Percentiles rank a stretch among this genome's conserved stretches.
Evolutionary conservation across 2,113 vertebrate genomes (phyloP).

Genomic region (Misgurnus mizolepis): DNA sequence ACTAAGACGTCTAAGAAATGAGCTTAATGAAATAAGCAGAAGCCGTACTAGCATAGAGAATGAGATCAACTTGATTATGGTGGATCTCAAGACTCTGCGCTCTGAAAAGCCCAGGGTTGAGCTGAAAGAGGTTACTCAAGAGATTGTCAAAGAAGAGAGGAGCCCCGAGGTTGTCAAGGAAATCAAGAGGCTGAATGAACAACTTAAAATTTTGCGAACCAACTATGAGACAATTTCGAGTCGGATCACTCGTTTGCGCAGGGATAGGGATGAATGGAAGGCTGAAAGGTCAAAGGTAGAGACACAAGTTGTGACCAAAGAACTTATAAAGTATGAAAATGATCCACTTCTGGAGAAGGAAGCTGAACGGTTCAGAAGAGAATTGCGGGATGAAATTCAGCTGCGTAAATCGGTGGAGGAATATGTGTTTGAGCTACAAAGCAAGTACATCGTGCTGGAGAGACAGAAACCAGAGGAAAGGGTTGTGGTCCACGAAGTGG

Average conservation of each 20-base stretch:
- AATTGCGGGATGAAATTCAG: constrained; percentile 81
- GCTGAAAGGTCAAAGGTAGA: constrained; percentile 87
- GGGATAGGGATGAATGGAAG: constrained; percentile 86
- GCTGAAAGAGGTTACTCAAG: constrained; percentile 84
- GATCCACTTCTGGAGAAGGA: constrained; percentile 93
- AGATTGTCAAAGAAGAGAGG: constrained; percentile 88
- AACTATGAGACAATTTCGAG: constrained; percentile 75
- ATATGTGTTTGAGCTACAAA: constrained; percentile 84
- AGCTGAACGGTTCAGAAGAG: constrained; percentile 80
- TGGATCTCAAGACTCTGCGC: constrained; percentile 74
- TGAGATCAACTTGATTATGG: constrained; percentile 69
- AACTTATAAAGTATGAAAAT: constrained; percentile 87
- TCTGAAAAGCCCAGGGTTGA: constrained; percentile 86
- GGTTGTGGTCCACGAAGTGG: constrained; percentile 82
- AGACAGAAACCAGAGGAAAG: constrained; percentile 89
- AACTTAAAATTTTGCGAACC: constrained; percentile 81
- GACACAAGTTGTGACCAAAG: constrained; percentile 85
- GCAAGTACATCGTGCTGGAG: constrained; percentile 84
- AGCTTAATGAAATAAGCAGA: constrained; percentile 75
- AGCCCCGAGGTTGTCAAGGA: constrained; percentile 90
- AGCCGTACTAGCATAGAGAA: constrained; percentile 70
- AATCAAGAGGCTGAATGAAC: constrained; percentile 83
- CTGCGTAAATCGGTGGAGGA: constrained; percentile 82
- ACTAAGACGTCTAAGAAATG: constrained; percentile 77
- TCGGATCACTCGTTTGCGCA: constrained; percentile 80